These are phyloP conservation scores for Standfussiana lucernea DNA, from an alignment of 2,888 invertebrate genomes.

Conservation along the genomic window DNA sequence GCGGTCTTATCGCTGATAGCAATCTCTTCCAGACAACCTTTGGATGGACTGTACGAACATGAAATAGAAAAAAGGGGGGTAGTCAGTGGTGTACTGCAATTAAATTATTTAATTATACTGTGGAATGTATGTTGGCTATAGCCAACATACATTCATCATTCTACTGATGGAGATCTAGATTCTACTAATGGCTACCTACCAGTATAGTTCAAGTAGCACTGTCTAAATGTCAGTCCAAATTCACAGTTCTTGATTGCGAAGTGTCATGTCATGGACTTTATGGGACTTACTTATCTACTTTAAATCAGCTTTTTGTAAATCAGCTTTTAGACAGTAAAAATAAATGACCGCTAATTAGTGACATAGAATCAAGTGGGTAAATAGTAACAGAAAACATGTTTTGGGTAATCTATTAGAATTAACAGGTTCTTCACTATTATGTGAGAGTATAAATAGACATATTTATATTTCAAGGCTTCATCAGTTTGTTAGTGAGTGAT, in stretches of 20 bases:
- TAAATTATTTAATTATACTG: too few species aligned
- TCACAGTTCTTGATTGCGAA: background rate
- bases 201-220: background rate
- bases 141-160: too few species aligned
- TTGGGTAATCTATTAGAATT: constrained; percentile 1
- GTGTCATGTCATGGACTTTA: background rate
- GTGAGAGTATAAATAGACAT: constrained; percentile 31
- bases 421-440: constrained; percentile 17
- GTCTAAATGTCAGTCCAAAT: background rate
- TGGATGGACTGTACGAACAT: too few species aligned
- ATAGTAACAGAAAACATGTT: constrained; percentile 6
- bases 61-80: too few species aligned
- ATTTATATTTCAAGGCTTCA: constrained; percentile 40
- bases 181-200: too few species aligned
- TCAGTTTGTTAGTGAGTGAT: constrained; percentile 35
- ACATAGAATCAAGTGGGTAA: background rate
- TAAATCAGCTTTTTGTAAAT: background rate
- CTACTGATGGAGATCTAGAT: too few species aligned
- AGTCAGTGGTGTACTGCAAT: too few species aligned
- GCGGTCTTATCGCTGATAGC: too few species aligned
- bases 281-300: background rate
- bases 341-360: background rate
- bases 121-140: too few species aligned
- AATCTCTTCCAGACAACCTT: too few species aligned
- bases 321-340: background rate